Base-by-base conservation (phyloP, 30 jellyfish, hydroid and myxozoan species). In the Aurelia aurita region DNA sequence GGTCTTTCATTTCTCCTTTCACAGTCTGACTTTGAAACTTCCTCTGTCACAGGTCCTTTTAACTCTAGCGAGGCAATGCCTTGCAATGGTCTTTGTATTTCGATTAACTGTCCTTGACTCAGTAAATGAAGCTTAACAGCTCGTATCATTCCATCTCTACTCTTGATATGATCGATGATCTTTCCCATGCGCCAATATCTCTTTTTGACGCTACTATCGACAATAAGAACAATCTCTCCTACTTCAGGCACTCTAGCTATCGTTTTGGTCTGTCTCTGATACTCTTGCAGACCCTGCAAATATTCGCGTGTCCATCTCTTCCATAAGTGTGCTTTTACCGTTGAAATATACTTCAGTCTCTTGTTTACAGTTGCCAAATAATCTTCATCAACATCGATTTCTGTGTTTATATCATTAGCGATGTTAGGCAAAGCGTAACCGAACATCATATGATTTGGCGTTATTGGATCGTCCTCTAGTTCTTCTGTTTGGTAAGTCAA, bases 391-490 rank as follows among this genome's bases (percentile, higher is more conserved):
- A 53, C 77, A 54, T 60, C 58, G 10, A 27, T 58, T 15, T 25
- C 67, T 0, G 18, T 39, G 65, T 32, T 59, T 35, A 49, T 22
- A 46, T 78, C 89, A 53, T 31, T 23, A 20, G 90, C 83, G 51
- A 54, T 62, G 23, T 29, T 64, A 11, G 82, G 82, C 75, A 44
- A 68, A 47, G 82, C 76, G 31, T 68, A 29, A 31, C 90, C 84
- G 70, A 44, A 80, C n/a, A 63, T 81, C 85, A 68, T 27, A 35
- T 81, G 91, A 39, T 81, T 81, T 6, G 91, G 90, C 62, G 90
- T 62, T 22, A 80, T 3, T 3, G 91, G 65, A 4, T 64, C 77
- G 20, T 58, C 72, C 18, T 68, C 86, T n/a, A 51, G 79, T 25
- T 82, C 85, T 3, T 82, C 92, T 5, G 79, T 67, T 58, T 53